Evolutionary conservation across 2,113 vertebrate genomes (phyloP).

Genomic region (Raphicerus campestris): DNA sequence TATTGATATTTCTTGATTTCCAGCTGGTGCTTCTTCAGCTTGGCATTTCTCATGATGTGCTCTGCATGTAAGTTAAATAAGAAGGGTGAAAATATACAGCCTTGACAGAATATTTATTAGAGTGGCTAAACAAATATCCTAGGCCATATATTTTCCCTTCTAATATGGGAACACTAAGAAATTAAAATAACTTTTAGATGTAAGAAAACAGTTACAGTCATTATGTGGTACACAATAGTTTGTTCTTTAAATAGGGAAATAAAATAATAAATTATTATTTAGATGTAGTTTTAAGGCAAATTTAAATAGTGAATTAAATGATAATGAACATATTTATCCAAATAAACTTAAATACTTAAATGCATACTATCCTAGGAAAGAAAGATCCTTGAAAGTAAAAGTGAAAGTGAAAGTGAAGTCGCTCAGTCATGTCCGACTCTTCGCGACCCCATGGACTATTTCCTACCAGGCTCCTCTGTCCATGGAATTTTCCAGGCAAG

Average conservation of each 20-base stretch:
- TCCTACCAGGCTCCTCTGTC: no score
- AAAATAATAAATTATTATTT: background rate
- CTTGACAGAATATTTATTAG: background rate
- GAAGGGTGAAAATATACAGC: background rate
- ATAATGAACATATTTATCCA: background rate
- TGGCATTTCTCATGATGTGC: background rate
- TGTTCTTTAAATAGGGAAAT: background rate
- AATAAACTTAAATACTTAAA: background rate
- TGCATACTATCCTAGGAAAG: background rate
- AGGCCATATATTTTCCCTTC: background rate
- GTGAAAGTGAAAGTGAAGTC: no score
- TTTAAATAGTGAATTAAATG: background rate
- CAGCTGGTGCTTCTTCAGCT: background rate
- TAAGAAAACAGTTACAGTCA: background rate
- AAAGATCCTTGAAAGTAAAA: no score
- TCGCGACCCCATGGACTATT: rapidly evolving
- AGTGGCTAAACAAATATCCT: background rate
- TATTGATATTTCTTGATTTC: background rate
- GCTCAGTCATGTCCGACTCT: no score
- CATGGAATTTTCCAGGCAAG: no score
- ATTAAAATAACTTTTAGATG: background rate
- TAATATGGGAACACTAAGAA: background rate
- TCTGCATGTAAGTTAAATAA: background rate
- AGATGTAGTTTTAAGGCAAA: background rate
- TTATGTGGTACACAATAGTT: background rate